Base-by-base conservation (phyloP, 2,797 vertebrate genomes). In the Pteropus rufus region DNA sequence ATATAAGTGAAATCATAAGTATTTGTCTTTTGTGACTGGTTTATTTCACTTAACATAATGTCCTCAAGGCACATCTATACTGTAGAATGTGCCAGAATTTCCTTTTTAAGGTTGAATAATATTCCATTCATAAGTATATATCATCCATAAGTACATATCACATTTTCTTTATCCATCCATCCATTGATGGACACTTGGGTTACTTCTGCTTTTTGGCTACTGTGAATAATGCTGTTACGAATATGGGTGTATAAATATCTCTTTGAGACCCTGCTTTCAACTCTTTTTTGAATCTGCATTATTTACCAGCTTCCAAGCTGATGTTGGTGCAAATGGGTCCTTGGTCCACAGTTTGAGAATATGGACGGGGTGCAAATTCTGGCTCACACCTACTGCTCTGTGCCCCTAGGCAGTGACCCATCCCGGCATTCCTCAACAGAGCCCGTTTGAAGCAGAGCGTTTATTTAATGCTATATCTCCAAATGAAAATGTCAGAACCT, bases 401-500 rank as follows among this genome's bases (percentile, higher is more conserved):
- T 46, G 60, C 65, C 62, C 14, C n/a, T 12, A 54, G 39, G 24
- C 44, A 36, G 46, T 26, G 31, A 83, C n/a, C 26, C 49, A 6
- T 49, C 23, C 54, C 39, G 67, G 79, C 18, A 15, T 93, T 84
- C 70, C 76, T 88, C 29, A 29, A n/a, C 69, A 82, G n/a, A 18
- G 49, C 39, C 39, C 76, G 14, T 77, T 62, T 65, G 67, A 86
- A 52, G 26, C 39, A 60, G 49, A 72, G 2, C 31, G 26, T 56
- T 95, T 58, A 49, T 65, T 96, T 41, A 64, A 62, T 62, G 24
- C 65, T 41, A 75, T 2, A 60, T 86, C 52, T 94, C 23, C 18
- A 89, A 67, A 54, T 65, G 82, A 81, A 96, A 94, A 86, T 91
- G 10, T 18, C 84, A 83, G 91, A 62, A 65, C 11, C 10, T 70